Evolutionary conservation across 2,888 invertebrate species (phyloP), one percentile per base, ranked within the genome.

Genomic region (Leptinotarsa haldemani): DNA sequence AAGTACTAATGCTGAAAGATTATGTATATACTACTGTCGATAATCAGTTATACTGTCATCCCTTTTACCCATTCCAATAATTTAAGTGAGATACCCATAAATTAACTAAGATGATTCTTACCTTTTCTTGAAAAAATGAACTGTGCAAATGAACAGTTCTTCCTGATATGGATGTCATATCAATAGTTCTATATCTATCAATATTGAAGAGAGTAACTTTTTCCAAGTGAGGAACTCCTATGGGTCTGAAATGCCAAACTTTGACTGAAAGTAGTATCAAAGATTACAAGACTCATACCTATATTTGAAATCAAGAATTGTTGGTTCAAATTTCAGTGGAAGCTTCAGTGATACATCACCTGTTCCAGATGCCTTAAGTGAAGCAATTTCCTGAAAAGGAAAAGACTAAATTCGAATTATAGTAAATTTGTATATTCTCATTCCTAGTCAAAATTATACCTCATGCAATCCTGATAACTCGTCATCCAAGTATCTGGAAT

Each of bases 71-170:
- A 40, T 12, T 40, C 40, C 9, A 40, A 40, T 40, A 9, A 40
- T 5, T 40, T 12, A 40, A 40, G 9, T 2, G 12, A 40, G 40
- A 40, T 40, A 40, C 40, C 40, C 2, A 40, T 15, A 69, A 68
- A 18, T 69, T 16, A 61, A 63, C 40, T 53, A 47, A 22, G 18
- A 56, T 12, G n/a, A 30, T 50, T 22, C 87, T 88, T 87, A 97
- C 97, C 92, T 97, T 97, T 84, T 97, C 93, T 85, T 97, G 94
- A 88, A 98, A 98, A 91, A 98, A 98, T 80, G 98, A 97, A 84
- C 97, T 97, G 88, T 98, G 97, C 90, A 98, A 98, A 89, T 97
- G 95, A 50, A 95, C 94, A 82, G 97, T 96, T 88, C 94, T 96
- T 83, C 97, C 97, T 80, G 97, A 96, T 85, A 98, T 96, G 80